These are phyloP conservation scores for Megamerina dolium DNA, from an alignment of 2,888 invertebrate species.

Conservation along the genomic window DNA sequence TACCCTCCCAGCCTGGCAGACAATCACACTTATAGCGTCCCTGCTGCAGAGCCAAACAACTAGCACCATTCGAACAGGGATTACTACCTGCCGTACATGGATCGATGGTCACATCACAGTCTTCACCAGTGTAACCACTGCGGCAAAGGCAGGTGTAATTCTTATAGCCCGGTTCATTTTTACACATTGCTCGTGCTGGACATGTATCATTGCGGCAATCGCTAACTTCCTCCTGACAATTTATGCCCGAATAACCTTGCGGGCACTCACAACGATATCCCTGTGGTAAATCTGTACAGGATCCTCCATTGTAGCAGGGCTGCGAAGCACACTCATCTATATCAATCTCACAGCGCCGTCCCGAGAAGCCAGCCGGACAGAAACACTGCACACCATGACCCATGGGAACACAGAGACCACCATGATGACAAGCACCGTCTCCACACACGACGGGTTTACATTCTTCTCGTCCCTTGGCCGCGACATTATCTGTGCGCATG, in stretches of 20 bases:
- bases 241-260: slow-evolving; percentile 82
- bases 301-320: slow-evolving; percentile 90
- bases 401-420: slow-evolving; percentile 83
- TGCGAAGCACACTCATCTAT: slow-evolving; percentile 92
- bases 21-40: slow-evolving; percentile 94
- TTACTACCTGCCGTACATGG: slow-evolving; percentile 85
- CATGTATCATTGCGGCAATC: slow-evolving; percentile 88
- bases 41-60: slow-evolving; percentile 83
- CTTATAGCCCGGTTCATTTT: slow-evolving; percentile 83
- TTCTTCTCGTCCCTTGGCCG: slow-evolving; percentile 75
- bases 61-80: slow-evolving; percentile 85
- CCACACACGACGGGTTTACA: slow-evolving; percentile 84
- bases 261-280: slow-evolving; percentile 87
- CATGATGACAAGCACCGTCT: slow-evolving; percentile 83
- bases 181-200: slow-evolving; percentile 94
- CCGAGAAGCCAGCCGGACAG: slow-evolving; percentile 92
- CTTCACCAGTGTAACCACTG: slow-evolving; percentile 88
- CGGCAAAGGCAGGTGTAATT: slow-evolving; percentile 90
- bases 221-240: slow-evolving; percentile 88
- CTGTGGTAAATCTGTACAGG: slow-evolving; percentile 86
- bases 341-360: slow-evolving; percentile 87
- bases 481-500: slow-evolving; percentile 76
- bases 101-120: slow-evolving; percentile 87
- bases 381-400: slow-evolving; percentile 86
- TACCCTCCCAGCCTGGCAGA: slow-evolving; percentile 94